Percentiles rank a stretch among this genome's conserved stretches.
phyloP scores from a whole-genome alignment of 2,113 vertebrate species.

The Silurus meridionalis region DNA sequence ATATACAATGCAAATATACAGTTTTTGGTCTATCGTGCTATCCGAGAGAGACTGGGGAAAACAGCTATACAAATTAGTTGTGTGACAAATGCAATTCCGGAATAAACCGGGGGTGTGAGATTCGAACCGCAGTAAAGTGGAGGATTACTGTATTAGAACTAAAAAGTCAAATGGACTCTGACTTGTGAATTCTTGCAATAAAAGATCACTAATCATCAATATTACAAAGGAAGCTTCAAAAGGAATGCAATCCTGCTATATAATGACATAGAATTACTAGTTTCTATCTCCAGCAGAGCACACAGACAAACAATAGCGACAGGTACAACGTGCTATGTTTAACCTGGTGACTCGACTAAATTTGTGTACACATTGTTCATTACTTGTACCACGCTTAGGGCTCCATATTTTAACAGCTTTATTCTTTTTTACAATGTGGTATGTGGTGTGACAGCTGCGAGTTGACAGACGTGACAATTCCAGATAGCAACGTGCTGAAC shows the following conservation, averaged over 20 bases:
- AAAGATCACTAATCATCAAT: neutral
- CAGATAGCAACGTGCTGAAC: neutral
- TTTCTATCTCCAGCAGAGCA: too few species aligned
- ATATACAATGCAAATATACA: too few species aligned
- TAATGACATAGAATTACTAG: too few species aligned
- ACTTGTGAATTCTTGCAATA: neutral
- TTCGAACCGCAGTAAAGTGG: too few species aligned
- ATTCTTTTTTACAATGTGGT: neutral
- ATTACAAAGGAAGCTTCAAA: neutral
- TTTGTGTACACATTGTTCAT: neutral
- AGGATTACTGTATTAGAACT: neutral
- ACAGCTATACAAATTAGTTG: too few species aligned
- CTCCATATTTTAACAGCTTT: neutral
- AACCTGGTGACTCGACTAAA: neutral
- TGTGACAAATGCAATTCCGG: too few species aligned
- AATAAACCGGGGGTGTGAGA: too few species aligned
- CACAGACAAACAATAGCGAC: neutral
- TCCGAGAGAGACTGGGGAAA: too few species aligned
- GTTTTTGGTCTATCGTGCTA: too few species aligned
- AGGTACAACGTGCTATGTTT: neutral
- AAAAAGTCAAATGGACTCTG: neutral
- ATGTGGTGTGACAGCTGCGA: neutral
- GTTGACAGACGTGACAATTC: conserved; percentile 6
- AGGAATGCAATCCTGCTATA: neutral
- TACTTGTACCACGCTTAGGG: neutral